Evolutionary conservation across 2,797 vertebrate species (phyloP).

Genomic region (Cirrhinus mrigala): DNA sequence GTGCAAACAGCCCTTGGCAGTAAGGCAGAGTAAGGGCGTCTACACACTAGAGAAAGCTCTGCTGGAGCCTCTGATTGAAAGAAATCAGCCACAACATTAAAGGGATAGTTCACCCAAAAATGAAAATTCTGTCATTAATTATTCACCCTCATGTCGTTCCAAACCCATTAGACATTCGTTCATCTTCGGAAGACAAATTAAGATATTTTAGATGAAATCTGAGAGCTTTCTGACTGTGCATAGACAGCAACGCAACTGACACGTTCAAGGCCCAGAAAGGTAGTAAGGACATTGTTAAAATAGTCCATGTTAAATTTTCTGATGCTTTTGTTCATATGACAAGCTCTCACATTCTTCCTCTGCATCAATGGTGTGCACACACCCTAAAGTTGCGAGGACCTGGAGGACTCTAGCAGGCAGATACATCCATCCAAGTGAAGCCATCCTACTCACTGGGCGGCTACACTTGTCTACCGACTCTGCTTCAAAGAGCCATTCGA

Average conservation of each 20-base stretch:
- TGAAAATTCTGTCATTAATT: too few species aligned
- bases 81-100: neutral
- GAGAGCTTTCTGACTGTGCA: too few species aligned
- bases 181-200: too few species aligned
- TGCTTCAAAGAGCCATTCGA: conserved; percentile 16
- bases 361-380: neutral
- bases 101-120: too few species aligned
- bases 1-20: conserved; percentile 34
- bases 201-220: too few species aligned
- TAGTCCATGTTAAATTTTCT: neutral
- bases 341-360: neutral
- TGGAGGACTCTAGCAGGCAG: neutral
- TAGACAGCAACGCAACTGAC: too few species aligned
- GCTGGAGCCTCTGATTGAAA: neutral
- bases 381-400: neutral
- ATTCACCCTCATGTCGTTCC: too few species aligned
- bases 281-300: too few species aligned
- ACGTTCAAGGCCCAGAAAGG: too few species aligned
- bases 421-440: neutral
- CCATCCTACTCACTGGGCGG: neutral
- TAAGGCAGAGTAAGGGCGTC: neutral
- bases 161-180: too few species aligned
- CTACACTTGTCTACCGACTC: neutral
- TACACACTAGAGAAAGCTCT: neutral
- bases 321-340: neutral